Conservation (phyloP, 2,113 vertebrate genomes). For the Ancistrus triradiatus region DNA sequence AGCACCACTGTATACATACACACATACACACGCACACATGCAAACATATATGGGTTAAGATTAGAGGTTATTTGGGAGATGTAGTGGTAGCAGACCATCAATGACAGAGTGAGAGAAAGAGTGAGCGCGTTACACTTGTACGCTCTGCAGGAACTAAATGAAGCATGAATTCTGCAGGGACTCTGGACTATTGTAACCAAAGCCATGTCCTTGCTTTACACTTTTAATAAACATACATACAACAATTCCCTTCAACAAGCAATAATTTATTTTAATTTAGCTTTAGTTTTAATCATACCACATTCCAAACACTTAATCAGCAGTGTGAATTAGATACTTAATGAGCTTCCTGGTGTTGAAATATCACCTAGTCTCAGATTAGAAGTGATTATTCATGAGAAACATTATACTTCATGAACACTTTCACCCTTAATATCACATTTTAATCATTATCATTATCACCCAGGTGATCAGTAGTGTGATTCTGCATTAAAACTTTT, state of each 20-base stretch:
- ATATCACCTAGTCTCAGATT: background rate
- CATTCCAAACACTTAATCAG: slow-evolving; percentile 8
- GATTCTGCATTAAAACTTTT: too few species aligned
- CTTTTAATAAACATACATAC: too few species aligned
- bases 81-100: too few species aligned
- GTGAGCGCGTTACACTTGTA: slow-evolving; percentile 52
- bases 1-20: too few species aligned
- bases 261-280: background rate
- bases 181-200: slow-evolving; percentile 59
- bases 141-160: slow-evolving; percentile 68
- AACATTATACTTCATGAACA: background rate
- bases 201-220: slow-evolving; percentile 57
- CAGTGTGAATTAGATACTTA: background rate
- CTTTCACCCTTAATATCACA: slow-evolving; percentile 7
- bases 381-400: too few species aligned
- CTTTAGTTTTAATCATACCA: background rate
- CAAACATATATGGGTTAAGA: too few species aligned
- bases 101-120: background rate
- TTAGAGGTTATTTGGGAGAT: too few species aligned
- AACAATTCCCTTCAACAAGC: slow-evolving; percentile 13
- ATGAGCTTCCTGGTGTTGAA: background rate
- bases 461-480: background rate
- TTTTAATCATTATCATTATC: slow-evolving; percentile 4
- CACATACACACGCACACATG: too few species aligned
- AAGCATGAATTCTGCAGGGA: slow-evolving; percentile 63